Conservation (phyloP, 1,140 invertebrate species). For the Apis dorsata region DNA sequence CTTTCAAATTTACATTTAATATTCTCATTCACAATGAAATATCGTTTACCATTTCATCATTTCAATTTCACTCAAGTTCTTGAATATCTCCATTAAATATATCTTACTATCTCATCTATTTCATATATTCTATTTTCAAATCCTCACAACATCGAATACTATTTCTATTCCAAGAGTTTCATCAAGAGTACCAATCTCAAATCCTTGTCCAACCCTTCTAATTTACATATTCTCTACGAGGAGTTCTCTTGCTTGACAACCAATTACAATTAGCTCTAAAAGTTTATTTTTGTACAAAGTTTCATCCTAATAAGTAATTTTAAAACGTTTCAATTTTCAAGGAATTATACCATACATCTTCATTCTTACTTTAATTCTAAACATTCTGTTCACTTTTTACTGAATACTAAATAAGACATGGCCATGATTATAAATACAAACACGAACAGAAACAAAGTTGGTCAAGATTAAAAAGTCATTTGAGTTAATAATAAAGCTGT, state of each 20-base stretch:
- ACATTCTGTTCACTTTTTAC: too few relatives aligned
- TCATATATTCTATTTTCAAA: neutral
- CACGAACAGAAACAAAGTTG: too few relatives aligned
- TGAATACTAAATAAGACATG: too few relatives aligned
- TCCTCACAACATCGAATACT: neutral
- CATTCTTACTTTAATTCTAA: too few relatives aligned
- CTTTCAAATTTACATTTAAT: neutral
- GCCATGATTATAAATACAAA: too few relatives aligned
- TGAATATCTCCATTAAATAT: neutral
- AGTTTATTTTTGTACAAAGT: neutral
- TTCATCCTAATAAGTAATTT: neutral
- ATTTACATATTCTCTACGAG: neutral
- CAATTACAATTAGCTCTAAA: neutral
- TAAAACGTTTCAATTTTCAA: neutral
- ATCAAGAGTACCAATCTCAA: neutral
- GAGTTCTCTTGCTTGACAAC: neutral
- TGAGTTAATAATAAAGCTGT: too few relatives aligned
- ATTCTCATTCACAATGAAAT: neutral
- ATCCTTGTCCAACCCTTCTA: neutral
- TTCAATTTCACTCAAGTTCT: neutral
- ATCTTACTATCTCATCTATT: neutral
- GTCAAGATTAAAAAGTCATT: too few relatives aligned
- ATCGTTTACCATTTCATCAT: neutral
- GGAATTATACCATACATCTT: too few relatives aligned
- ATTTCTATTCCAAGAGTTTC: neutral